Percentiles rank a stretch among this genome's conserved stretches.
Conservation (phyloP, 1,140 invertebrate species). For the Vanessa tameamea region DNA sequence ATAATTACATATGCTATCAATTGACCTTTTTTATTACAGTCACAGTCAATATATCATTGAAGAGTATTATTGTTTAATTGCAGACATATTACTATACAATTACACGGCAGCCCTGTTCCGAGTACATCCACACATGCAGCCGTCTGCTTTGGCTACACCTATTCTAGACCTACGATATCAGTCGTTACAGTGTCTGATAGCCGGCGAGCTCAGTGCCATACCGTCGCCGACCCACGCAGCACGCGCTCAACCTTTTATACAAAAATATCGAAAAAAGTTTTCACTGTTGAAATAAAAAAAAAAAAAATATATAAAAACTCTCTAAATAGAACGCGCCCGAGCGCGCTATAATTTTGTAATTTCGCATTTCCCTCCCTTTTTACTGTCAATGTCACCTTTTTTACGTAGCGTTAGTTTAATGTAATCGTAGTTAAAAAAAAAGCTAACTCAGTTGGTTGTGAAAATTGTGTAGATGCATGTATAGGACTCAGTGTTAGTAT, state of each 20-base stretch:
- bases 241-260: conserved; percentile 53
- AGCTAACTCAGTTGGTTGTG: conserved; percentile 53
- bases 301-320: conserved; percentile 18
- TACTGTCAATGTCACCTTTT: conserved; percentile 12
- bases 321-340: conserved; percentile 14
- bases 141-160: conserved; percentile 42
- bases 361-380: conserved; percentile 1
- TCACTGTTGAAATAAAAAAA: conserved; percentile 21
- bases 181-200: conserved; percentile 65
- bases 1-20: background rate
- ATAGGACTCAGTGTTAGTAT: conserved; percentile 39
- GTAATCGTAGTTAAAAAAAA: conserved; percentile 25
- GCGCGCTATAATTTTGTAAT: conserved; percentile 20
- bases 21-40: too few species aligned
- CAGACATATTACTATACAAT: conserved; percentile 15
- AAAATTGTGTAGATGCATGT: conserved; percentile 44
- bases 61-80: background rate
- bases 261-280: conserved; percentile 54
- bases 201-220: conserved; percentile 61
- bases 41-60: background rate
- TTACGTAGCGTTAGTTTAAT: conserved; percentile 23
- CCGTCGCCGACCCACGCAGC: conserved; percentile 57
- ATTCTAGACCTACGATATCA: conserved; percentile 68
- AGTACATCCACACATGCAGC: conserved; percentile 30
- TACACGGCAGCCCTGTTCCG: conserved; percentile 5